A percentile compares a stretch with the other conserved stretches of the same genome.
These are phyloP conservation scores for Trialeurodes vaporariorum DNA, from an alignment of 1,140 invertebrate genomes.

Conservation along the genomic window DNA sequence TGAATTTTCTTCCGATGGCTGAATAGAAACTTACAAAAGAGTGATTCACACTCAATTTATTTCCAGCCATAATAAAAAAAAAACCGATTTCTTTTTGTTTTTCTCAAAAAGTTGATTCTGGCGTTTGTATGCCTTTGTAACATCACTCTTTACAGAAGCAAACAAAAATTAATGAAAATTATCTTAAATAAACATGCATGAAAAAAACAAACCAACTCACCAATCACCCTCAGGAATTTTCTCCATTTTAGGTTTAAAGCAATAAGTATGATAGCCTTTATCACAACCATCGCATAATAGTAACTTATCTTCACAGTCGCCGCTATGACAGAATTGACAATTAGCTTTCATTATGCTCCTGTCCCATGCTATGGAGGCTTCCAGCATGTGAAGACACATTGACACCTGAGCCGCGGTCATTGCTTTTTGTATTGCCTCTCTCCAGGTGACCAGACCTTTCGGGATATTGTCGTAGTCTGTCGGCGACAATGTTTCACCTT, in stretches of 20 bases:
- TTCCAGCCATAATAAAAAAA: no score
- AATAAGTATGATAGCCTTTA: slow-evolving; percentile 86
- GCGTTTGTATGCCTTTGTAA: no score
- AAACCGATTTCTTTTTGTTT: no score
- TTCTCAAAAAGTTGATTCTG: no score
- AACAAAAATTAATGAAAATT: no score
- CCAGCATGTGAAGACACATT: slow-evolving; percentile 79
- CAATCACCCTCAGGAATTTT: slow-evolving; percentile 80
- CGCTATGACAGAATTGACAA: slow-evolving; percentile 71
- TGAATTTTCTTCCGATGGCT: no score
- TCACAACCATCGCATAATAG: slow-evolving; percentile 87
- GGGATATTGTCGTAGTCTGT: slow-evolving; percentile 35
- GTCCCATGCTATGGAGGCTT: slow-evolving; percentile 67
- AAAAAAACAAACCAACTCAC: slow-evolving; percentile 42
- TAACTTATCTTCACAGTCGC: slow-evolving; percentile 81
- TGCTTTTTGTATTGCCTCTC: slow-evolving; percentile 69
- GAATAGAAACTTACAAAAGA: no score
- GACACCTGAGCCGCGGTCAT: slow-evolving; percentile 80
- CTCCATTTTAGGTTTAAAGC: slow-evolving; percentile 76
- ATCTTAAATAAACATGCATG: no score
- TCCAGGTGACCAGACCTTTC: slow-evolving; percentile 70
- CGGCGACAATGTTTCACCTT: slow-evolving; percentile 25
- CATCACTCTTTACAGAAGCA: no score
- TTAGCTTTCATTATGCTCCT: slow-evolving; percentile 67
- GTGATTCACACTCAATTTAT: no score